A percentile compares a stretch with the other conserved stretches of the same genome.
Evolutionary conservation across 2,888 invertebrate genomes (phyloP).

Genomic region (Oscheius onirici): DNA sequence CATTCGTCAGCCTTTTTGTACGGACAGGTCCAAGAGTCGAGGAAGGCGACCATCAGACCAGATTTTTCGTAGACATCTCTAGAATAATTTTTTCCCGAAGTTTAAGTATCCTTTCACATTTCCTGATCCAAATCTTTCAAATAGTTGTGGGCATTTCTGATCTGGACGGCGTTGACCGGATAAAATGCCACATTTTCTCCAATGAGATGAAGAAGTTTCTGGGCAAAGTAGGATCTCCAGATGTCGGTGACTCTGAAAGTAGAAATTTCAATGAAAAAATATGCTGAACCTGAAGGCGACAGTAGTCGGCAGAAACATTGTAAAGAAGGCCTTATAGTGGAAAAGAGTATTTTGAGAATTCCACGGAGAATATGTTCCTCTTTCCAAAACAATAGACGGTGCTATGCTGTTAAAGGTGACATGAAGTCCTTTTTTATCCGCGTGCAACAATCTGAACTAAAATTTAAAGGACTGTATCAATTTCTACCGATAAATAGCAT

Average conservation of each 20-base stretch:
- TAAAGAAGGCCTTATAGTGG: constrained; percentile 50
- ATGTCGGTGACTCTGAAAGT: constrained; percentile 48
- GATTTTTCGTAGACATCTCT: too few species aligned
- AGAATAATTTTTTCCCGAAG: background rate
- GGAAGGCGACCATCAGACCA: too few species aligned
- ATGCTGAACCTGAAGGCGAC: constrained; percentile 40
- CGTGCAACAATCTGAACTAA: constrained; percentile 6
- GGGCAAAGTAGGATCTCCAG: constrained; percentile 52
- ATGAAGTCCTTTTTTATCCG: constrained; percentile 9
- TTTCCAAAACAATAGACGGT: constrained; percentile 16
- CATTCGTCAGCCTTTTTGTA: too few species aligned
- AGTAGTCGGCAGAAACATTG: constrained; percentile 51
- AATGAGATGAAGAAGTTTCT: constrained; percentile 47
- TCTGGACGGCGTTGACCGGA: constrained; percentile 50
- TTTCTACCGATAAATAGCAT: constrained; percentile 43
- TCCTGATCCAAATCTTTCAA: constrained; percentile 51
- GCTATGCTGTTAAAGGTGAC: constrained; percentile 8
- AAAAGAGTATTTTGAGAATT: constrained; percentile 59
- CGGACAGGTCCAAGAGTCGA: too few species aligned
- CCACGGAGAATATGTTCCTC: constrained; percentile 50
- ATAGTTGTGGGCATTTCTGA: constrained; percentile 50
- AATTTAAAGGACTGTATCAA: too few species aligned
- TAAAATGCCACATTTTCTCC: constrained; percentile 48
- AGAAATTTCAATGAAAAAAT: background rate
- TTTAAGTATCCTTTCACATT: constrained; percentile 1